These are phyloP conservation scores for Heterochromis multidens DNA, from an alignment of 2,113 vertebrate species.

Conservation along the genomic window DNA sequence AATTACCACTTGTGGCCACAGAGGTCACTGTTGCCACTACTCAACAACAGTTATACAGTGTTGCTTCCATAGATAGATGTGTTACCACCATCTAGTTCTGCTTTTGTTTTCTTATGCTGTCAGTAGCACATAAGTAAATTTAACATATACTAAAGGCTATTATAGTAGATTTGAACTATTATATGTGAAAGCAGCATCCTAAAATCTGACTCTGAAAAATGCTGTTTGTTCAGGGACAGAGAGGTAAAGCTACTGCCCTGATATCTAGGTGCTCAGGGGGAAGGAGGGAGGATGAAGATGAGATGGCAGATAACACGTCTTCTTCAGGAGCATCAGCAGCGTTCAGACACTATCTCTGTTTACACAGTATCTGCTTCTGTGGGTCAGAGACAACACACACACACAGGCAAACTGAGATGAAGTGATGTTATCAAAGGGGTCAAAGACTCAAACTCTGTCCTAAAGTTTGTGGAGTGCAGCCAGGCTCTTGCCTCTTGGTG, in stretches of 20 bases:
- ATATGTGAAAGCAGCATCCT: too few species aligned
- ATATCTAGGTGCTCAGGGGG: not conserved
- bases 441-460: not conserved
- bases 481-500: not conserved
- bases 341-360: slow-evolving; percentile 4
- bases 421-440: not conserved
- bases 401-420: not conserved
- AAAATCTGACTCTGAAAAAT: not conserved
- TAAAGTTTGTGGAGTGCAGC: not conserved
- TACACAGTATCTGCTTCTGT: not conserved
- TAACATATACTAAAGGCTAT: too few species aligned
- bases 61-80: too few species aligned
- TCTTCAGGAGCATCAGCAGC: not conserved
- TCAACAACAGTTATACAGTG: too few species aligned
- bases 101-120: too few species aligned
- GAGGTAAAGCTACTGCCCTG: not conserved
- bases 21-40: too few species aligned
- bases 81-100: too few species aligned
- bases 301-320: not conserved
- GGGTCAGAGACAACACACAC: slow-evolving; percentile 2
- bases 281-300: not conserved
- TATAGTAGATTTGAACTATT: too few species aligned
- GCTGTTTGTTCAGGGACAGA: not conserved
- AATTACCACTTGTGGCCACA: too few species aligned
- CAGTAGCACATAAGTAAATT: too few species aligned